Evolutionary conservation across 92 coral and sea anemone genomes (phyloP), one percentile per base, ranked within the genome.

Genomic region (Parazoanthus darwini): DNA sequence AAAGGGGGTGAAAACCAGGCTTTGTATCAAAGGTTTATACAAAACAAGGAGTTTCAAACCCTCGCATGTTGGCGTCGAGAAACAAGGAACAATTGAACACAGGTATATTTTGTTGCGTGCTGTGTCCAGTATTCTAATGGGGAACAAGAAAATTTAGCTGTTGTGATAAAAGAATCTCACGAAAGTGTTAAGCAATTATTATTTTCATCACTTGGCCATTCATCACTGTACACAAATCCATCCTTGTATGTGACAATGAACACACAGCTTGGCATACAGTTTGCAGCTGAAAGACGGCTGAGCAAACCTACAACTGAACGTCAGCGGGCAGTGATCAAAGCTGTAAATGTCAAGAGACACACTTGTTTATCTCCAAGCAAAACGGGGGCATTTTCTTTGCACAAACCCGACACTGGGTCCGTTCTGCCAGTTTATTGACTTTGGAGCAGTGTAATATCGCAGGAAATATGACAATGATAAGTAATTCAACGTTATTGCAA

Each of bases 281-380:
- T 76, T 74, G 71, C 98, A 94, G 96, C 92, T 94, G 98, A 29
- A 74, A 18, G 77, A 26, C 96, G 96, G 94, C 98, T 94, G 98
- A 89, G 80, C 89, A 93, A 94, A 94, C 94, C 86, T 37, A 74
- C 66, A 88, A 90, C 90, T 90, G 77, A 77, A 88, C 77, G 82
- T 93, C 87, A 84, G 71, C 44, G 75, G n/a, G 10, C 20, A 71
- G 87, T 48, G 75, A 71, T 42, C 44, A 84, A 84, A 46, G 79
- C 87, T 71, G 48, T 8, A 20, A 13, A 72, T 84, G 65, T 71
- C 87, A 70, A 71, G 78, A 71, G 79, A 84, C 48, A 46, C 4
- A 48, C 66, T 84, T 37, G 33, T 8, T 70, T 35, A 48, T 84
- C 87, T 84, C 87, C 87, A 46, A 29, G 87, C 78, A 84, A 74